Percentiles rank a stretch among this genome's conserved stretches.
These are phyloP conservation scores for Dicaeum eximium DNA, from an alignment of 2,113 vertebrate species.

Conservation along the genomic window DNA sequence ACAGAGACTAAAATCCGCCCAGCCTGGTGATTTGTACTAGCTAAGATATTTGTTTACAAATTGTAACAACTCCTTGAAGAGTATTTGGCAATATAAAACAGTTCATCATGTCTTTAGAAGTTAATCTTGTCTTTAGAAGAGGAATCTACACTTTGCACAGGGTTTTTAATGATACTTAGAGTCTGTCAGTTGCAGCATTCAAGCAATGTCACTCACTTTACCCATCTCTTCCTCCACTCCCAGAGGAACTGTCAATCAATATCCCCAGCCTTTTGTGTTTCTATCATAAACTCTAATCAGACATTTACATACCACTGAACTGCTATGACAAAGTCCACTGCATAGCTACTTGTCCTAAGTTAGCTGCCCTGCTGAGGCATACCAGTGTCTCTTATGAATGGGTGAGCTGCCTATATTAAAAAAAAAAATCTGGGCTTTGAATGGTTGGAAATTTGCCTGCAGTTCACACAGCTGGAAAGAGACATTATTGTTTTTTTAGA, in stretches of 20 bases:
- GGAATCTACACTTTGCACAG: background rate
- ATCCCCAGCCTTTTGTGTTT: background rate
- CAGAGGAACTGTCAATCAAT: background rate
- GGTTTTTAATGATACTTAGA: background rate
- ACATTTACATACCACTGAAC: background rate
- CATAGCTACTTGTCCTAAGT: background rate
- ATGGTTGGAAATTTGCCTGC: background rate
- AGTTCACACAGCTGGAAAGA: background rate
- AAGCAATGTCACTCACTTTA: background rate
- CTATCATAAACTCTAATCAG: background rate
- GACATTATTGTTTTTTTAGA: background rate
- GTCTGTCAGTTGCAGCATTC: background rate
- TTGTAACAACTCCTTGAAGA: background rate
- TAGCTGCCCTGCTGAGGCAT: background rate
- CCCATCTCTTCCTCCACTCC: background rate
- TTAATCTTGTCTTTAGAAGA: background rate
- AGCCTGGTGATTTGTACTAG: background rate
- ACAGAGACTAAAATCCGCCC: background rate
- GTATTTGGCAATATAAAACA: background rate
- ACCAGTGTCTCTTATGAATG: background rate
- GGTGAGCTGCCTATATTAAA: background rate
- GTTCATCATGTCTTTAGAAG: background rate
- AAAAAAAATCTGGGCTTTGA: background rate
- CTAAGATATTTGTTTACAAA: background rate
- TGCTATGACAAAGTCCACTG: background rate